Evolutionary conservation across 2,113 vertebrate species (phyloP), one percentile per base, ranked within the genome.

Genomic region (Mormoops blainvillei): DNA sequence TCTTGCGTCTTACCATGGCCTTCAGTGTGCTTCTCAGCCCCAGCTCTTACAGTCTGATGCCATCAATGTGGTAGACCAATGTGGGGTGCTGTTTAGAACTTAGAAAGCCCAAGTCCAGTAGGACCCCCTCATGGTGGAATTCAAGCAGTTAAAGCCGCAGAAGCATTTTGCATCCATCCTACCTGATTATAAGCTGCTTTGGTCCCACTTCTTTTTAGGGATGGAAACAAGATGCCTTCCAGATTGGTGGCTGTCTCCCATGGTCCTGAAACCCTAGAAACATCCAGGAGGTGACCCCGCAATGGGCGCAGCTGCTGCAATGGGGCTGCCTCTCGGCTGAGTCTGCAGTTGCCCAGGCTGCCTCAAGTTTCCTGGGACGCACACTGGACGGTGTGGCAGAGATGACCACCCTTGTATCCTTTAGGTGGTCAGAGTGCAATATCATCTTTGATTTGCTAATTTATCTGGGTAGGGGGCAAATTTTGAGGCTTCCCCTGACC

Each of bases 231-330:
- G 18, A 16, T 8, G 3, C 12, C 36, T 61, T 56, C 54, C 6
- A 41, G 41, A 5, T 28, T 18, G 16, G 61, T 0, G 28, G 20
- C 73, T 52, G 13, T 4, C 13, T 61, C 24, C 45, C 18, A 14
- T 1, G 8, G 5, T 4, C 9, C 78, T 0, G 7, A 33, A 1
- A 2, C 11, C 56, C 19, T 1, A 1, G 20, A 43, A 7, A 3
- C 45, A 28, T 45, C 4, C 71, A 3, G 38, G 65, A 22, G 41
- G 36, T 15, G 76, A 12, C 4, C 5, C 36, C 36, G 6, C 43
- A 16, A 4, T 16, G 33, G 36, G n/a, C 56, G 12, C 18, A 28
- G 22, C 3, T 3, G 43, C 71, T 50, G 52, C 58, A n/a, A 12
- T 24, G 41, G 77, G 63, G 45, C 83, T 52, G n/a, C 83, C 50